phyloP scores from a whole-genome alignment of 2,888 invertebrate species.

The Neoitamus cyanurus region DNA sequence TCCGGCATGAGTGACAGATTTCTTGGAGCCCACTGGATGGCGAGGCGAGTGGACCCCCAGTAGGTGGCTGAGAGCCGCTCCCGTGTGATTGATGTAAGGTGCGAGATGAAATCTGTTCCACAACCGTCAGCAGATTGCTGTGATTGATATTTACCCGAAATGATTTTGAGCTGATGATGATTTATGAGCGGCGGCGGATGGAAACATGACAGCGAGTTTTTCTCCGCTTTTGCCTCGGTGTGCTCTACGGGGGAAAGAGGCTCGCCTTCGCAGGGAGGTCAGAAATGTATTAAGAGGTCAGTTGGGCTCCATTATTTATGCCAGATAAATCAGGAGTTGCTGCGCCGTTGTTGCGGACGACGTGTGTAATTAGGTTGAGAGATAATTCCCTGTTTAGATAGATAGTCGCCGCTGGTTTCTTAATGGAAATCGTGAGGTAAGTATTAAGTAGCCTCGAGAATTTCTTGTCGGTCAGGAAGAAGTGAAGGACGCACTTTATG shows the following conservation, averaged over 20 bases:
- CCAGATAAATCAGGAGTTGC: background rate
- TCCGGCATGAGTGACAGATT: background rate
- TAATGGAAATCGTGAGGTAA: conserved; percentile 5
- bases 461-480: background rate
- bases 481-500: background rate
- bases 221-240: background rate
- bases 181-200: conserved; percentile 35
- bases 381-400: background rate
- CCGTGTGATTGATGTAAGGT: conserved; percentile 33
- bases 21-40: background rate
- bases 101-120: conserved; percentile 30
- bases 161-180: conserved; percentile 35
- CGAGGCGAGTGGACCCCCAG: background rate
- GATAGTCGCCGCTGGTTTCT: background rate
- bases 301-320: conserved; percentile 7
- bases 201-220: conserved; percentile 23
- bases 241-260: background rate
- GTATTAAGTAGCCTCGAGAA: background rate
- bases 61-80: background rate
- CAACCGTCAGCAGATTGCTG: conserved; percentile 25
- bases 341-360: background rate
- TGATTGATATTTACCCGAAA: conserved; percentile 22
- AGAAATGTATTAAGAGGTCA: conserved; percentile 11
- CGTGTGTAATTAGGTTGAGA: conserved; percentile 11
- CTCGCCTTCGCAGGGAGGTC: background rate